Evolutionary conservation across 2,797 vertebrate species (phyloP).

Genomic region (Chromobotia macracanthus): DNA sequence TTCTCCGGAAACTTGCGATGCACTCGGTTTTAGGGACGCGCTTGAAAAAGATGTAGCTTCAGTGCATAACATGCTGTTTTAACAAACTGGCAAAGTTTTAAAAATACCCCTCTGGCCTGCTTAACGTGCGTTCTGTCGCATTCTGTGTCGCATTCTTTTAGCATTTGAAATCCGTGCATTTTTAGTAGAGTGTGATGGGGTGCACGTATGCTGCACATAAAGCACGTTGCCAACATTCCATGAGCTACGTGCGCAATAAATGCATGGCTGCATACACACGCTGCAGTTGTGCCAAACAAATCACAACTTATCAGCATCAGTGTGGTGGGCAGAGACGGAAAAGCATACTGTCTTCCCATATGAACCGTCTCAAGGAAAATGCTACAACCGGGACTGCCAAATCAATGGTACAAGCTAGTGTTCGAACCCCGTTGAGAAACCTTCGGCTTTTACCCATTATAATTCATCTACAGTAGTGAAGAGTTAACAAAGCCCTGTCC

Average conservation of each 20-base stretch:
- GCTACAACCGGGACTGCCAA: conserved; percentile 43
- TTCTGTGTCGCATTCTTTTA: conserved; percentile 8
- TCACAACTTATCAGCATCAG: conserved; percentile 53
- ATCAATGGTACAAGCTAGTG: conserved; percentile 60
- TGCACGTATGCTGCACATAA: conserved; percentile 4
- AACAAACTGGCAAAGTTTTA: conserved; percentile 44
- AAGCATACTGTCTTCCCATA: conserved; percentile 50
- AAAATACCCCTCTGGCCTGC: conserved; percentile 20
- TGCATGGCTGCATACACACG: neutral
- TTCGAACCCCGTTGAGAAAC: conserved; percentile 58
- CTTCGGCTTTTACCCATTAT: conserved; percentile 28
- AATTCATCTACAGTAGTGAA: conserved; percentile 35
- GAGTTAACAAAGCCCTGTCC: conserved; percentile 24
- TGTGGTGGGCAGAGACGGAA: conserved; percentile 38
- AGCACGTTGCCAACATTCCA: conserved; percentile 7
- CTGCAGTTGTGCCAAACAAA: conserved; percentile 13
- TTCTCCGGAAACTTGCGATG: conserved; percentile 35
- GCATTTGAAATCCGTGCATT: neutral
- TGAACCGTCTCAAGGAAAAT: conserved; percentile 56
- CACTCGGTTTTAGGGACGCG: conserved; percentile 34
- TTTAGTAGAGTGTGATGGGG: neutral
- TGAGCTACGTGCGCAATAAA: conserved; percentile 19
- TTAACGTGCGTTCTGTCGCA: neutral
- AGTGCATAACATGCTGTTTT: conserved; percentile 24
- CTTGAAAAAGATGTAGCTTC: conserved; percentile 1